Conservation (phyloP, 2,888 invertebrate species). For the Hyles lineata region DNA sequence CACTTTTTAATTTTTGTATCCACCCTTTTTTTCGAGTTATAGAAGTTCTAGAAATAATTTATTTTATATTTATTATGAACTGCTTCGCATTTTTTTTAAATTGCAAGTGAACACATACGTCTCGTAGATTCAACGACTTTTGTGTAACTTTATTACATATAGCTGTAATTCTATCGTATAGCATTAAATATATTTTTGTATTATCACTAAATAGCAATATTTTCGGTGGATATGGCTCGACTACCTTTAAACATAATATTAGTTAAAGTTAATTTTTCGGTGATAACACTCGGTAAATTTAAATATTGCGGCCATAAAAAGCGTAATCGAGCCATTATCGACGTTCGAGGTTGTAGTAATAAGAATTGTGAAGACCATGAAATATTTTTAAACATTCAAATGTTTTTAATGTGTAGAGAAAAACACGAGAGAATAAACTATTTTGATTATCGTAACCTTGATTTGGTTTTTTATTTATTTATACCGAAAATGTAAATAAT, state of each 20-base stretch:
- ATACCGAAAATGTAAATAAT: not conserved
- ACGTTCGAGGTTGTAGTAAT: constrained; percentile 44
- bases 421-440: constrained; percentile 66
- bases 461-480: not conserved
- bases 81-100: constrained; percentile 46
- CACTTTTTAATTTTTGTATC: constrained; percentile 1
- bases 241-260: constrained; percentile 31
- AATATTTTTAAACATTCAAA: constrained; percentile 58
- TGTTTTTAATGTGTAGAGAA: constrained; percentile 42
- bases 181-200: constrained; percentile 71
- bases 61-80: constrained; percentile 33
- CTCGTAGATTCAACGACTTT: constrained; percentile 17
- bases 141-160: constrained; percentile 4
- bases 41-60: constrained; percentile 28
- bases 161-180: constrained; percentile 53
- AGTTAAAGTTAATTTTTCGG: constrained; percentile 3
- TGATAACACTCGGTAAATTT: constrained; percentile 34
- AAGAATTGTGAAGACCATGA: constrained; percentile 47
- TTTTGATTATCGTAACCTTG: constrained; percentile 57
- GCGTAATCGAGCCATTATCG: constrained; percentile 35
- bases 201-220: constrained; percentile 55
- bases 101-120: constrained; percentile 42
- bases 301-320: constrained; percentile 35
- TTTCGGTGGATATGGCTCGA: constrained; percentile 27
- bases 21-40: constrained; percentile 14